A percentile compares a stretch with the other conserved stretches of the same genome.
phyloP scores from a whole-genome alignment of 2,113 vertebrate genomes.

The Silurus glanis region DNA sequence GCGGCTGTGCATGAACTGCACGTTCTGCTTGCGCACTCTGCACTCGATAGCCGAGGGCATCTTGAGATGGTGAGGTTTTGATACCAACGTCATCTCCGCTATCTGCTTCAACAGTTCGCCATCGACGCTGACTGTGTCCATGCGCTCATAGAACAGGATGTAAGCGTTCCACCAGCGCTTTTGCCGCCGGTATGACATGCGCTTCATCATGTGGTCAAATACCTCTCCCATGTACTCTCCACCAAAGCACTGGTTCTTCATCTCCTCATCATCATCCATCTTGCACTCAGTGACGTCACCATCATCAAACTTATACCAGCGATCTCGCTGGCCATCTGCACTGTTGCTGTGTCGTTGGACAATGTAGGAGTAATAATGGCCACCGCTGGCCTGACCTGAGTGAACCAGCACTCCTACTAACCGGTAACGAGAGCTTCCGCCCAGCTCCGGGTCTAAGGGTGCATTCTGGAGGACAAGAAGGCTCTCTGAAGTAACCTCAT shows the following conservation, averaged over 20 bases:
- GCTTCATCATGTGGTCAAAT: slow-evolving; percentile 99
- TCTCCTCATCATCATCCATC: slow-evolving; percentile 99
- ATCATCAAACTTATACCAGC: slow-evolving; percentile 98
- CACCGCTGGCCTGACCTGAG: slow-evolving; percentile 96
- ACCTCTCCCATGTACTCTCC: slow-evolving; percentile 99
- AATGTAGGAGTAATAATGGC: slow-evolving; percentile 97
- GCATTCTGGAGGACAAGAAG: slow-evolving; percentile 82
- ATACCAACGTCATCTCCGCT: slow-evolving; percentile 83
- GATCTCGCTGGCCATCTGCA: slow-evolving; percentile 89
- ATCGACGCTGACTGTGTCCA: slow-evolving; percentile 92
- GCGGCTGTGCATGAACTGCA: slow-evolving; percentile 98
- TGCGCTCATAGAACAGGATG: slow-evolving; percentile 96
- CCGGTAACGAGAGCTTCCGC: slow-evolving; percentile 89
- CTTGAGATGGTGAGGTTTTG: slow-evolving; percentile 89
- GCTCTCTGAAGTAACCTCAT: slow-evolving; percentile 92
- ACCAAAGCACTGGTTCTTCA: slow-evolving; percentile 99
- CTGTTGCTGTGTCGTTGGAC: slow-evolving; percentile 92
- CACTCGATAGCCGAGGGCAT: slow-evolving; percentile 96
- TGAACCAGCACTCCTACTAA: slow-evolving; percentile 96
- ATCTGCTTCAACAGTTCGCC: slow-evolving; percentile 92
- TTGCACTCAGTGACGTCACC: slow-evolving; percentile 98
- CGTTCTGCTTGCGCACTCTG: slow-evolving; percentile 96
- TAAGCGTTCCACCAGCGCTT: slow-evolving; percentile 99
- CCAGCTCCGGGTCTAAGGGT: slow-evolving; percentile 66
- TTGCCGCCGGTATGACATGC: slow-evolving; percentile 96